Evolutionary conservation across 1,140 invertebrate genomes (phyloP).

Genomic region (Odontomachus brunneus): DNA sequence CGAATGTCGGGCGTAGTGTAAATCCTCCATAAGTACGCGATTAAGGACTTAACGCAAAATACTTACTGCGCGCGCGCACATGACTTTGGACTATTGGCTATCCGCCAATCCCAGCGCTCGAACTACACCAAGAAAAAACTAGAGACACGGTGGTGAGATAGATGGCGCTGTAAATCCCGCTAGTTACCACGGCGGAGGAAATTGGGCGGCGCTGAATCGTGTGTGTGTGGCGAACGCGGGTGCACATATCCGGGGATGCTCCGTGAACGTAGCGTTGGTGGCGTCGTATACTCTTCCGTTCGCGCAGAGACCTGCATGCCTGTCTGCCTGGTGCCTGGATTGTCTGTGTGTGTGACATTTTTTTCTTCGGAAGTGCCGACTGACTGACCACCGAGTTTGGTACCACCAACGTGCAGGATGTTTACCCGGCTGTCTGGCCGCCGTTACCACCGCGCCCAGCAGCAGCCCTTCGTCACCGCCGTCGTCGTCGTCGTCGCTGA

Average conservation of each 20-base stretch:
- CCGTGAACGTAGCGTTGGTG: background rate
- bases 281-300: conserved; percentile 81
- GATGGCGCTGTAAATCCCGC: no score
- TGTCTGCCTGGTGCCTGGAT: background rate
- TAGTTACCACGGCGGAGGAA: no score
- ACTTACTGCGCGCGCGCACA: no score
- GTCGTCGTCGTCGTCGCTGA: conserved; percentile 77
- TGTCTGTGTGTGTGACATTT: conserved; percentile 81
- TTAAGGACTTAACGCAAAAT: no score
- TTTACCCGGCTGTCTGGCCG: conserved; percentile 81
- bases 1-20: no score
- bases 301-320: conserved; percentile 58
- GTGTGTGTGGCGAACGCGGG: background rate
- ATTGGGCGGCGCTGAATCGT: no score
- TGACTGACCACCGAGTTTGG: conserved; percentile 1
- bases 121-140: no score
- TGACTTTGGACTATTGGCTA: no score
- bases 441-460: conserved; percentile 76
- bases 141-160: no score
- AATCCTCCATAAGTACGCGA: no score
- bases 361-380: conserved; percentile 70
- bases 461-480: conserved; percentile 44
- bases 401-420: conserved; percentile 80
- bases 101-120: no score
- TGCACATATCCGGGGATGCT: conserved; percentile 6